A percentile compares a stretch with the other conserved stretches of the same genome.
Evolutionary conservation across 2,888 invertebrate genomes (phyloP).

Genomic region (Mythimna impura): DNA sequence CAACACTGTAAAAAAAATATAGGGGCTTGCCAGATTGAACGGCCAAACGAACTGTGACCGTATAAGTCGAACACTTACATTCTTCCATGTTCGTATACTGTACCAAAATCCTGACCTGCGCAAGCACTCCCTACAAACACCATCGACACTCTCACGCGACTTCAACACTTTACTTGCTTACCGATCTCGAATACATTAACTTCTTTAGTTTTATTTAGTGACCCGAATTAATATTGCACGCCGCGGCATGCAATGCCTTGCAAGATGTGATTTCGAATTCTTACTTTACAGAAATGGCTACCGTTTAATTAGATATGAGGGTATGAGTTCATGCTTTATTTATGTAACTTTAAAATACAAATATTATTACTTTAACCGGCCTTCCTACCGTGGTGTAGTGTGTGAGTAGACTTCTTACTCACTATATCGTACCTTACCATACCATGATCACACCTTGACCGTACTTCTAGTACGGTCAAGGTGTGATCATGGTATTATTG

Average conservation of each 20-base stretch:
- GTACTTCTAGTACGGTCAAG: too few relatives aligned
- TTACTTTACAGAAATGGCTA: constrained; percentile 57
- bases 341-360: constrained; percentile 49
- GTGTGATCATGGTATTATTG: too few relatives aligned
- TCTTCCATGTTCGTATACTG: not conserved
- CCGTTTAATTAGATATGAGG: constrained; percentile 63
- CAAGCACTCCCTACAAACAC: constrained; percentile 37
- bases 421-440: too few relatives aligned
- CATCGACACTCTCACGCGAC: constrained; percentile 24
- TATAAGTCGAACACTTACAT: not conserved
- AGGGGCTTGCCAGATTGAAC: too few relatives aligned
- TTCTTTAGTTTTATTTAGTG: constrained; percentile 56
- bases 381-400: too few relatives aligned
- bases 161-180: constrained; percentile 35
- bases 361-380: constrained; percentile 19
- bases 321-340: constrained; percentile 47
- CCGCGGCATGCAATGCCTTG: constrained; percentile 41
- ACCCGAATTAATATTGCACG: constrained; percentile 54
- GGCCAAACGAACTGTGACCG: not conserved
- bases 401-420: too few relatives aligned
- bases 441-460: too few relatives aligned
- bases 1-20: too few relatives aligned
- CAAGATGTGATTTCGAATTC: constrained; percentile 61
- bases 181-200: constrained; percentile 45
- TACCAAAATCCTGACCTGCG: not conserved